Percentiles rank a stretch among this genome's conserved stretches.
These are phyloP conservation scores for Troilus luridus DNA, from an alignment of 2,888 invertebrate genomes.

Conservation along the genomic window DNA sequence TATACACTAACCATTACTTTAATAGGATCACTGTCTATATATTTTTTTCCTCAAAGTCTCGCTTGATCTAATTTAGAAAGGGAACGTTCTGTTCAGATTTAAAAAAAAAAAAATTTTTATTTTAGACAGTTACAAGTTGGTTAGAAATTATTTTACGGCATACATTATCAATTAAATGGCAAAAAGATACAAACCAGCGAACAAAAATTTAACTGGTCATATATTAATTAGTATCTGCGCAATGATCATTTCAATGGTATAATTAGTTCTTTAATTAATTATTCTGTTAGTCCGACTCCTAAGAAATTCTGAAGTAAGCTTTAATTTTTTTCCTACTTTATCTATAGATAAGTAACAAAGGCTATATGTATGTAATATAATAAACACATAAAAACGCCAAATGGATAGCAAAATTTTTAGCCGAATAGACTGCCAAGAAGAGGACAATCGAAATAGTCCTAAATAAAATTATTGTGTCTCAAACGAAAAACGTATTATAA, in stretches of 20 bases:
- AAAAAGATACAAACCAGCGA: neutral
- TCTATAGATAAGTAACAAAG: too few species aligned
- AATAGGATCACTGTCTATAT: neutral
- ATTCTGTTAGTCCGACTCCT: too few species aligned
- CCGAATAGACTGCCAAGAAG: too few species aligned
- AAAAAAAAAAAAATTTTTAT: neutral
- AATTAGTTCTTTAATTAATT: neutral
- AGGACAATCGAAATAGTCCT: too few species aligned
- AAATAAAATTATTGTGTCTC: too few species aligned
- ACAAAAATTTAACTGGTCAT: neutral
- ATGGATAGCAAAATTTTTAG: too few species aligned
- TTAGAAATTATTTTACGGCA: neutral
- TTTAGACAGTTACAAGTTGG: neutral
- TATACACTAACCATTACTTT: constrained; percentile 30
- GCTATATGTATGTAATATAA: too few species aligned
- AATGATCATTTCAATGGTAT: neutral
- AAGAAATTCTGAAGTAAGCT: too few species aligned
- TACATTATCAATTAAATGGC: neutral
- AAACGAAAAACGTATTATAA: too few species aligned
- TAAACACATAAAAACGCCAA: too few species aligned
- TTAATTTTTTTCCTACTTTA: too few species aligned
- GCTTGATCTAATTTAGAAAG: neutral
- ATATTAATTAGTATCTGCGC: neutral
- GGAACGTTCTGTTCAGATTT: neutral
- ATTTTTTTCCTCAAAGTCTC: neutral